Conservation (phyloP, 2,888 invertebrate genomes). For the Coleophora deauratella region DNA sequence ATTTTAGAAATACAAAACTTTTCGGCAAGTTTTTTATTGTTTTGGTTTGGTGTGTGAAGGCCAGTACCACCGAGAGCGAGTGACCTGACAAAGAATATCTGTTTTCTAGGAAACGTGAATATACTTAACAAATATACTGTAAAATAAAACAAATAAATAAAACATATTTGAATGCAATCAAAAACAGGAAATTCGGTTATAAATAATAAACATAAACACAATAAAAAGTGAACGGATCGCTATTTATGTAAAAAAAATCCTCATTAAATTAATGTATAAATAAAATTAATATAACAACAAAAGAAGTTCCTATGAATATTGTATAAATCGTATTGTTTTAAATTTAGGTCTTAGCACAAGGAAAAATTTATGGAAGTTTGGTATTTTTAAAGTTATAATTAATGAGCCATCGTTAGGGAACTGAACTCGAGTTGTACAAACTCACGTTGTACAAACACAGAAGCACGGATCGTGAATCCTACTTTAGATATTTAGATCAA, state of each 20-base stretch:
- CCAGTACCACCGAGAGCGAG: conserved; percentile 48
- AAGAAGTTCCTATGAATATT: conserved; percentile 74
- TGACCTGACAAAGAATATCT: conserved; percentile 46
- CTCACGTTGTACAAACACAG: conserved; percentile 58
- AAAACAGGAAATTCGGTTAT: conserved; percentile 27
- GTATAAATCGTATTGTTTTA: conserved; percentile 73
- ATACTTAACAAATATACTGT: conserved; percentile 43
- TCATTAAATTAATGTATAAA: conserved; percentile 71
- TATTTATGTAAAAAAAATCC: conserved; percentile 71
- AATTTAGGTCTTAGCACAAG: conserved; percentile 73
- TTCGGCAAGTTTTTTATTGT: conserved; percentile 52
- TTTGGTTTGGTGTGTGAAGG: conserved; percentile 53
- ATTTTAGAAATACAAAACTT: conserved; percentile 57
- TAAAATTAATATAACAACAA: conserved; percentile 73
- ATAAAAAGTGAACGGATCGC: conserved; percentile 66
- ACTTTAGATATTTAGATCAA: conserved; percentile 67
- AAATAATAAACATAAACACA: conserved; percentile 32
- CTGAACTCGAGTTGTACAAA: conserved; percentile 38
- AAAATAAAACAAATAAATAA: no score
- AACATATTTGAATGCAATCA: conserved; percentile 38
- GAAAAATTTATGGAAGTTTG: conserved; percentile 72
- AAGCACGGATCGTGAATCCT: conserved; percentile 73
- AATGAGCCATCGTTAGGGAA: conserved; percentile 60
- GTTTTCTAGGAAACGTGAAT: conserved; percentile 67
- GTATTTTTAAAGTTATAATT: conserved; percentile 71